Base-by-base conservation (phyloP, 2,113 vertebrate species). In the Chamaea fasciata region DNA sequence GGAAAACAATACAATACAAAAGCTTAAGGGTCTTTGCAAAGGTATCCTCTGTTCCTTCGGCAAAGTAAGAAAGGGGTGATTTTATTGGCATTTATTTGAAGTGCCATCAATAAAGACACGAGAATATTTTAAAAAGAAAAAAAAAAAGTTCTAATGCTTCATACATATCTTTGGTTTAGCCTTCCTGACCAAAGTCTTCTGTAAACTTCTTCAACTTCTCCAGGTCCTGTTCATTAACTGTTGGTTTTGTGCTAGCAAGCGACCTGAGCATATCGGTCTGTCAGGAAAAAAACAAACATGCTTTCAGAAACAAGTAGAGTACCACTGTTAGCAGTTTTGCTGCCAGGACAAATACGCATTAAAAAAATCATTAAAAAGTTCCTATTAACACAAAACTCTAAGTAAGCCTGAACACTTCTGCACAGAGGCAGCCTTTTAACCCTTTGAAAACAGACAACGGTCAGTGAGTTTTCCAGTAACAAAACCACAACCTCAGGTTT, bases 141-240 rank as follows among this genome's bases (percentile, higher is more conserved):
- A 77, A 33, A 76, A 77, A 87, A 7, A 70, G 86, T 91, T 94
- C 85, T 94, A 91, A 56, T 2, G 41, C 30, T 70, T 87, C 78
- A 77, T 64, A 22, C 20, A 1, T 35, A 50, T 96, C 96, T 97
- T 79, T 93, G 94, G 90, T 94, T 98, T 98, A 99, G 96, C 99
- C 99, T 97, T 99, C 99, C 95, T 99, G 99, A 95, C 99, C 99
- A 97, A 99, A 99, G 93, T 99, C 99, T 81, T 99, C 98, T 96
- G 99, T 99, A 98, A 99, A 99, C 97, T 99, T 99, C 98, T 97
- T 99, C 92, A 99, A 97, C 95, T 99, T 99, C 69, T 98, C 97
- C 97, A 99, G 97, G 95, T 99, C 99, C 44, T 99, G 98, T 52
- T 99, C 99, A 55, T 99, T 99, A 93, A 99, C 99, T 27, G 99